Base-by-base conservation (phyloP, 2,888 invertebrate species). In the Nipponacmea schrenckii region DNA sequence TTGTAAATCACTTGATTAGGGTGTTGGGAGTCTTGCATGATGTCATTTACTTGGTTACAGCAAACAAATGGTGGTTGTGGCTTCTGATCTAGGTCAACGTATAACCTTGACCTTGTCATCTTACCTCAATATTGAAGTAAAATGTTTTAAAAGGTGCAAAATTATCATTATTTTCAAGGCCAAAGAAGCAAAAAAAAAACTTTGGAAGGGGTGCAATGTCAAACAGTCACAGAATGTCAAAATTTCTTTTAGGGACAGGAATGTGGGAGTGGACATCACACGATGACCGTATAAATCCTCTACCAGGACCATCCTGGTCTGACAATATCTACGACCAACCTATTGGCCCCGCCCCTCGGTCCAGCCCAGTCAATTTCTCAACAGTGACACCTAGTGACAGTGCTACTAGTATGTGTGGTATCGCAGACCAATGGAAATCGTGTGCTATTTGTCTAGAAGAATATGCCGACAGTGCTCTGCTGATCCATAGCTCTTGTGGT, bases 361-460 rank as follows among this genome's bases (percentile, higher is more conserved):
- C 67, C 20, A 26, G 26, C 45, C 46, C 67, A 20, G 45, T 66
- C 44, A 45, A 39, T 26, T 26, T 39, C 24, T 64, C 64, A 0
- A n/a, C 31, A 64, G 26, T 5, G n/a, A 17, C 17, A 3, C 44
- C 56, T 56, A 20, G 56, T 56, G 56, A 56, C 20, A 8, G 24
- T 0, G 24, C 12, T 24, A 56, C 56, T 1, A 24, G 56, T 56
- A 56, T 56, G 56, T 56, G 56, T 24, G 56, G 56, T 56, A 56
- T 73, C 44, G 69, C 75, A 17, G 80, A 81, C 62, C 83, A 85
- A 71, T 89, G 87, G 87, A 84, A 83, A 73, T 84, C 85, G 3
- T 92, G 92, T 85, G 91, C 90, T 63, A 92, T 92, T 76, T 93
- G 92, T 79, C 87, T 92, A 64, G 92, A 92, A 77, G 92, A 92